A percentile compares a stretch with the other conserved stretches of the same genome.
These are phyloP conservation scores for Melanotaenia maccullochi DNA, from an alignment of 2,797 vertebrate genomes.

Conservation along the genomic window DNA sequence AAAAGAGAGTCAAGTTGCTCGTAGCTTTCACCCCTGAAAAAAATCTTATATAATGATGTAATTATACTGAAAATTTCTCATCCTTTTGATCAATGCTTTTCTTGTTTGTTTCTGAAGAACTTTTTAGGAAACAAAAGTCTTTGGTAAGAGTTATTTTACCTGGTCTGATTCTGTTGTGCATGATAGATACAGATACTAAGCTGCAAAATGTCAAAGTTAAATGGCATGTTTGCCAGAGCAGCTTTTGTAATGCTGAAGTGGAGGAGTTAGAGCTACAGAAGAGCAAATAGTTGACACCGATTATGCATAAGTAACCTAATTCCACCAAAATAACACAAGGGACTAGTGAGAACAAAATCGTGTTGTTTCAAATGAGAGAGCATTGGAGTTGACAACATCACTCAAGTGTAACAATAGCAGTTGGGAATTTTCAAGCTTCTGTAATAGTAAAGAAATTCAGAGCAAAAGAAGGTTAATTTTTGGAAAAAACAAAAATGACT, in stretches of 20 bases:
- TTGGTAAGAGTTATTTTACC: not conserved
- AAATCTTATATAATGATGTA: not conserved
- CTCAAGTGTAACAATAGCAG: not conserved
- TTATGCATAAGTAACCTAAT: not conserved
- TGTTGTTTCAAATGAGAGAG: not conserved
- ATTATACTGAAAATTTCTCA: not conserved
- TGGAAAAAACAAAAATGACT: not conserved
- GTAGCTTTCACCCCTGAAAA: slow-evolving; percentile 3
- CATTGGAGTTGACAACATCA: not conserved
- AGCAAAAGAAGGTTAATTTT: not conserved
- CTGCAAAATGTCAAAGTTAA: not conserved
- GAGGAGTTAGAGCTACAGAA: not conserved
- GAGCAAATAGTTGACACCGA: not conserved
- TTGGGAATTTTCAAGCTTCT: not conserved
- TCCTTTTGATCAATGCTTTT: not conserved
- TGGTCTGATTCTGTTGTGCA: not conserved
- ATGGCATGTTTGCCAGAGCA: not conserved
- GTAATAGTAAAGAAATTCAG: not conserved
- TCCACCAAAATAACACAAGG: not conserved
- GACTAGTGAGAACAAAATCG: not conserved
- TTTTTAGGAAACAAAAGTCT: not conserved
- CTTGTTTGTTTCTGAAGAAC: not conserved
- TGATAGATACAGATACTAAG: not conserved
- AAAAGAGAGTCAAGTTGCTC: slow-evolving; percentile 20
- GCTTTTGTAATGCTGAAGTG: not conserved